These are phyloP conservation scores for Porites cylindrica DNA, from an alignment of 92 coral and sea anemone species.

Conservation along the genomic window DNA sequence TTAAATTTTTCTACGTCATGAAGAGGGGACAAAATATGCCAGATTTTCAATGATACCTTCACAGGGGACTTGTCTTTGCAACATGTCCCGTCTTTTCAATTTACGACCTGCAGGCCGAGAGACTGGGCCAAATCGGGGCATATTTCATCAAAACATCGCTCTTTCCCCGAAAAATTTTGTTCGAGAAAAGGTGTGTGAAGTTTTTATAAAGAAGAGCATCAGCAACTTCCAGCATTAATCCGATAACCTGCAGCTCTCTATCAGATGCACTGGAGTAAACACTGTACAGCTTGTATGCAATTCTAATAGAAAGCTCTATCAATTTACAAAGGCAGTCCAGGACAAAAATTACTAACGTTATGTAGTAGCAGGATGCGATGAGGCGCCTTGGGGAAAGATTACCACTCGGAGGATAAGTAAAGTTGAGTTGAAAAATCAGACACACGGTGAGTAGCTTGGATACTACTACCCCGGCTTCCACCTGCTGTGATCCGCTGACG, in stretches of 20 bases:
- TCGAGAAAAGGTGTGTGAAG: constrained; percentile 68
- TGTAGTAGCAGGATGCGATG: constrained; percentile 34
- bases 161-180: constrained; percentile 69
- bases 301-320: constrained; percentile 51
- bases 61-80: no score
- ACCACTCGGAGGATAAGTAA: constrained; percentile 52
- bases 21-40: no score
- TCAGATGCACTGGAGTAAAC: constrained; percentile 5
- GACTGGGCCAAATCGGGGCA: constrained; percentile 54
- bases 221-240: constrained; percentile 55
- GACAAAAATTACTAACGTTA: constrained; percentile 48
- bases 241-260: constrained; percentile 21
- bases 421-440: constrained; percentile 66
- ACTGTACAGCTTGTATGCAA: constrained; percentile 72
- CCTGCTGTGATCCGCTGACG: constrained; percentile 10
- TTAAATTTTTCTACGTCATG: no score
- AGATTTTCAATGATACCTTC: no score
- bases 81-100: no score
- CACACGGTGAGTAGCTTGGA: constrained; percentile 56
- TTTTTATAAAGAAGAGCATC: constrained; percentile 64
- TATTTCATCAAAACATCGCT: constrained; percentile 66
- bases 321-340: constrained; percentile 68
- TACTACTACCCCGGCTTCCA: constrained; percentile 48
- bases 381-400: neutral
- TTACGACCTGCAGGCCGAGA: neutral